Base-by-base conservation (phyloP, 2,888 invertebrate species). In the Catocala nupta region DNA sequence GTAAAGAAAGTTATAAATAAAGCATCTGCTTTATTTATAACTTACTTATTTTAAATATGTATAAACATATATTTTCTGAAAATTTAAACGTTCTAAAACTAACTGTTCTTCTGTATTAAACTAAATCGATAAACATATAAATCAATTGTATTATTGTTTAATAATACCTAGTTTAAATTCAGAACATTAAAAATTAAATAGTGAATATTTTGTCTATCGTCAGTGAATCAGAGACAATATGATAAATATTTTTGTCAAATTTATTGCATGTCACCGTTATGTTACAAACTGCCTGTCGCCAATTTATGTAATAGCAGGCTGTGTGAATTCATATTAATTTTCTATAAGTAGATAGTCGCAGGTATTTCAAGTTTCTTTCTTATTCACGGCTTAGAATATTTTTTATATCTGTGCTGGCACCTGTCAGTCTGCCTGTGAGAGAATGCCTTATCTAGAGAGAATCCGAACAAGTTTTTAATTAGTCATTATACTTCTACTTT, bases 251-350 rank as follows among this genome's bases (percentile, higher is more conserved):
- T 48, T 33, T 13, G 12, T 47, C 3, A 16, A 16, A 48, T 33
- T n/a, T 9, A 50, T 33, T 3, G 33, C 6, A 39, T 39, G 33
- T 34, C 12, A 45, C 48, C 52, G 47, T 48, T 54, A 54, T 59
- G 36, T 53, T 53, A 33, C 48, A 8, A 53, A 54, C 48, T 45
- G 36, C 48, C 7, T 5, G 0, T n/a, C 42, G 12, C 11, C 33
- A 53, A 48, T 43, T n/a, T 49, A 54, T 54, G 53, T 49, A 59
- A 59, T 34, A 34, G 43, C 33, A 34, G 34, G 54, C 54, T 25
- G 47, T 47, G 11, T 47, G 9, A 39, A 48, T 13, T 48, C 33
- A 44, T 16, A 11, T 39, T 11, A 2, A 43, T 11, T 7, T 12
- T n/a, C 12, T 45, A 12, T 45, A 12, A 45, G 45, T 16, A 47